These are phyloP conservation scores for Scomberomorus guttatus DNA, from an alignment of 2,797 vertebrate genomes.

Conservation along the genomic window DNA sequence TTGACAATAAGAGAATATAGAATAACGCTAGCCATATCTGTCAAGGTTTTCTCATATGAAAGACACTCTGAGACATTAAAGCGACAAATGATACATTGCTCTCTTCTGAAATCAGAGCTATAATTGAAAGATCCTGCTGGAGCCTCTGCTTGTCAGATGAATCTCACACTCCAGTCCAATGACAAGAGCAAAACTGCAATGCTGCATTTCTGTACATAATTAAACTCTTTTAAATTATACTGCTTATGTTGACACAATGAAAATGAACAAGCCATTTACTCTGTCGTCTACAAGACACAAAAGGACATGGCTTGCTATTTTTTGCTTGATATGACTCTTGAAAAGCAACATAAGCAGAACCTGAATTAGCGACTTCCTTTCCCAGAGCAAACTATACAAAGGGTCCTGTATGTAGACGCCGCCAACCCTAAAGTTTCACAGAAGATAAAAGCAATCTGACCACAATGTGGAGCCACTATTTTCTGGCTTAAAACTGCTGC, in stretches of 20 bases:
- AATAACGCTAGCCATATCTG: neutral
- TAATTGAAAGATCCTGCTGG: slow-evolving; percentile 24
- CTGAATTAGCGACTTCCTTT: slow-evolving; percentile 41
- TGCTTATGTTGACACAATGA: slow-evolving; percentile 13
- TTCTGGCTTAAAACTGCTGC: slow-evolving; percentile 20
- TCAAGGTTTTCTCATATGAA: neutral
- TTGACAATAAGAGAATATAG: neutral
- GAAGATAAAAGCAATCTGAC: slow-evolving; percentile 48
- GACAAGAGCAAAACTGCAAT: slow-evolving; percentile 2
- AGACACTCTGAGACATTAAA: neutral
- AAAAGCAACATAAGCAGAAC: slow-evolving; percentile 31
- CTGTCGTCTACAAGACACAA: slow-evolving; percentile 4
- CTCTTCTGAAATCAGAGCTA: neutral
- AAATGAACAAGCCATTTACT: slow-evolving; percentile 16
- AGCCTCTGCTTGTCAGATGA: slow-evolving; percentile 12
- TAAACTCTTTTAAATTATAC: neutral
- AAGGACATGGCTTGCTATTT: neutral
- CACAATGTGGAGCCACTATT: slow-evolving; percentile 30
- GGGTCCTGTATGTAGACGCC: slow-evolving; percentile 19
- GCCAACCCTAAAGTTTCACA: slow-evolving; percentile 38
- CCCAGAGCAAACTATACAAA: slow-evolving; percentile 34
- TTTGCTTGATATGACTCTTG: slow-evolving; percentile 5
- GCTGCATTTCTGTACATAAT: slow-evolving; percentile 24
- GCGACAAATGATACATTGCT: neutral
- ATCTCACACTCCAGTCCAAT: neutral